These are phyloP conservation scores for Conus betulinus DNA, from an alignment of 1,140 invertebrate species.

Conservation along the genomic window DNA sequence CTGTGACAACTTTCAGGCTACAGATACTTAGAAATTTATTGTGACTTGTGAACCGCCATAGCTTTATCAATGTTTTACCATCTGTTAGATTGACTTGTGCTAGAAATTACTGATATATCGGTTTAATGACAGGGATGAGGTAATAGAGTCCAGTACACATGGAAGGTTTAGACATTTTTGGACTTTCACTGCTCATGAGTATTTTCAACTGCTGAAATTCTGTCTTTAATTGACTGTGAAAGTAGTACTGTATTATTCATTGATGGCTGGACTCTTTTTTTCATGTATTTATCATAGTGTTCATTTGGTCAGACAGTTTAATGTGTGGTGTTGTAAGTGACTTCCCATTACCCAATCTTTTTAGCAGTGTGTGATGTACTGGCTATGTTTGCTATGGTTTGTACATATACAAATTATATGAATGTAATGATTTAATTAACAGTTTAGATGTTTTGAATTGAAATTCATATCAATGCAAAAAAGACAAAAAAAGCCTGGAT, in stretches of 20 bases:
- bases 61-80: not conserved
- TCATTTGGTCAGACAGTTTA: not conserved
- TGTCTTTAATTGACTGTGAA: not conserved
- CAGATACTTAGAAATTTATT: not conserved
- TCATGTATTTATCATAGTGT: not conserved
- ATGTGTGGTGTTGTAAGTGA: not conserved
- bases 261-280: not conserved
- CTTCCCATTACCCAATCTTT: not conserved
- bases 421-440: not conserved
- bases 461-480: no score
- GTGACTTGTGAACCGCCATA: not conserved
- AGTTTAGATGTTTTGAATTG: no score
- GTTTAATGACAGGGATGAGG: no score
- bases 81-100: not conserved
- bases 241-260: not conserved
- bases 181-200: not conserved
- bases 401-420: not conserved
- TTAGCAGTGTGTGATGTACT: not conserved
- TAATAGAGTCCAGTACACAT: no score
- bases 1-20: not conserved
- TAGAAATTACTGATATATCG: not conserved
- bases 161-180: no score
- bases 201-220: conserved; percentile 7
- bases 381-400: not conserved
- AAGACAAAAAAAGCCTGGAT: not conserved